These are phyloP conservation scores for Orchesella cincta DNA, from an alignment of 1,140 invertebrate genomes.

Conservation along the genomic window DNA sequence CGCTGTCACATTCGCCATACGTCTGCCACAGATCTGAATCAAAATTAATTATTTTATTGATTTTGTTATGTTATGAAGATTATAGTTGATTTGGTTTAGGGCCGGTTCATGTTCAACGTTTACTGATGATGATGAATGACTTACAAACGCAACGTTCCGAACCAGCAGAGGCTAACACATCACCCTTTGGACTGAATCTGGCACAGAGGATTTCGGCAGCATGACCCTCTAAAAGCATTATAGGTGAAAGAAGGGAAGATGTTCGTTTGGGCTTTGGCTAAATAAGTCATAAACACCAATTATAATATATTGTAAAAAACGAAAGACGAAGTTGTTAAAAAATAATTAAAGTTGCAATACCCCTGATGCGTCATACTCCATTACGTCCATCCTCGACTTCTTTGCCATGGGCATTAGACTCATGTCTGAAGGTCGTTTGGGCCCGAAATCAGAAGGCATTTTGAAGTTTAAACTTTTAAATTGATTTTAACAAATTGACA, in stretches of 20 bases:
- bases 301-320: background rate
- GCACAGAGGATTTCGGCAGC: constrained; percentile 91
- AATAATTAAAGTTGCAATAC: too few species aligned
- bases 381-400: constrained; percentile 41
- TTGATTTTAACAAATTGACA: background rate
- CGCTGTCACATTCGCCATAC: constrained; percentile 97
- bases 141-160: constrained; percentile 95
- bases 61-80: too few species aligned
- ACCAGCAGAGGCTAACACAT: constrained; percentile 90
- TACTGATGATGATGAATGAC: constrained; percentile 54
- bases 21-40: constrained; percentile 75
- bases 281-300: background rate
- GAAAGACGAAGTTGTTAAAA: background rate
- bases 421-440: constrained; percentile 41
- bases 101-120: too few species aligned
- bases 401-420: constrained; percentile 45
- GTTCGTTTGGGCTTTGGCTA: constrained; percentile 68
- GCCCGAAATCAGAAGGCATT: constrained; percentile 9
- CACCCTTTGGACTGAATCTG: constrained; percentile 95
- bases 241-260: constrained; percentile 86
- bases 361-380: constrained; percentile 32
- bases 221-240: constrained; percentile 96
- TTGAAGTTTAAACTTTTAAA: background rate
- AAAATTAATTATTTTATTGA: too few species aligned
- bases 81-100: too few species aligned